A percentile compares a stretch with the other conserved stretches of the same genome.
Conservation (phyloP, 2,113 vertebrate species). For the Fregata magnificens region DNA sequence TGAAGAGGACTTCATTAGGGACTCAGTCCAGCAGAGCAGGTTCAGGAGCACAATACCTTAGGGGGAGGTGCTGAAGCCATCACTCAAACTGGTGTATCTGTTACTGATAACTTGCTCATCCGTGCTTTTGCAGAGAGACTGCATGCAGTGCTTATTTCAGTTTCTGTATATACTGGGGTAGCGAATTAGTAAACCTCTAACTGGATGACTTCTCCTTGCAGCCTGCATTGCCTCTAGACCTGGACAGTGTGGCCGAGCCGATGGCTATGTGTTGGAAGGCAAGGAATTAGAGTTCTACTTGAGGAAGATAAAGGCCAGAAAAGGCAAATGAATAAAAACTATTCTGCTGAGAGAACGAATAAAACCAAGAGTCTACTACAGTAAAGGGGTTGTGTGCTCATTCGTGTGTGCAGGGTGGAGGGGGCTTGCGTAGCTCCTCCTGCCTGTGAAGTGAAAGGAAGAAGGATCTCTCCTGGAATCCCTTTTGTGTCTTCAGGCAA, state of each 20-base stretch:
- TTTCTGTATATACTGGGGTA: not conserved
- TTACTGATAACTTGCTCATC: rapidly evolving
- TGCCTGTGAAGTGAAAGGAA: not conserved
- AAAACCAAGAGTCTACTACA: slow-evolving; percentile 56
- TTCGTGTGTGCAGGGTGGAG: not conserved
- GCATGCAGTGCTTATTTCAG: rapidly evolving
- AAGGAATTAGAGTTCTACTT: slow-evolving; percentile 98
- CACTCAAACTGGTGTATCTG: rapidly evolving
- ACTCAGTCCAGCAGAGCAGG: not conserved
- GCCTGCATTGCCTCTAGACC: slow-evolving; percentile 95
- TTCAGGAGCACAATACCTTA: rapidly evolving
- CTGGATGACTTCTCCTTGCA: slow-evolving; percentile 65
- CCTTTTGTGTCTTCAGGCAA: not conserved
- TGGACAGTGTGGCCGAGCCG: slow-evolving; percentile 95
- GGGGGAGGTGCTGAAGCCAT: not conserved
- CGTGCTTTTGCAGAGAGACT: not conserved
- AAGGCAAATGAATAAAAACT: slow-evolving; percentile 92
- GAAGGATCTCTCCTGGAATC: not conserved
- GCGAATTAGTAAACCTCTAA: not conserved
- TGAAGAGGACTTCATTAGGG: slow-evolving; percentile 71
- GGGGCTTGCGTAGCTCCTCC: not conserved
- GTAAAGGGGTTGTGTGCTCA: not conserved
- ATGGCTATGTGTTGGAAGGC: slow-evolving; percentile 94
- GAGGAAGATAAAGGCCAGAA: slow-evolving; percentile 99
- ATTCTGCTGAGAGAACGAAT: slow-evolving; percentile 44